phyloP scores from a whole-genome alignment of 2,113 vertebrate genomes.

The Oreochromis spilurus region DNA sequence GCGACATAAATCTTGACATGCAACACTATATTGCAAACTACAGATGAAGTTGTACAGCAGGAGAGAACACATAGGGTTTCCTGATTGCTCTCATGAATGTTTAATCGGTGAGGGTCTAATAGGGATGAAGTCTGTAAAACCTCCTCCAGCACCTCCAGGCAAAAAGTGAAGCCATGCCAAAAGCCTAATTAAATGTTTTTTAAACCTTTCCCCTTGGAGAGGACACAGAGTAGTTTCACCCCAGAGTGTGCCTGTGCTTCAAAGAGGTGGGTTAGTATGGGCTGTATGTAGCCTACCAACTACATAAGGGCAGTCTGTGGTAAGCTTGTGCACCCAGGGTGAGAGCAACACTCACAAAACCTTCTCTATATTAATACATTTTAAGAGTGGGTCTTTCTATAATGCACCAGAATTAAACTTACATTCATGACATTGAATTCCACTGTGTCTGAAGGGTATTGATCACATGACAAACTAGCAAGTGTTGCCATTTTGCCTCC shows the following conservation, averaged over 20 bases:
- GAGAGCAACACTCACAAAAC: not conserved
- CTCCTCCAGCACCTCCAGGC: constrained; percentile 65
- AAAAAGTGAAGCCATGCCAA: constrained; percentile 66
- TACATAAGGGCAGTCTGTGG: not conserved
- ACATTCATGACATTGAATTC: not conserved
- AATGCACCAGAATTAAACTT: not conserved
- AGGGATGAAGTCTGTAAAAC: constrained; percentile 63
- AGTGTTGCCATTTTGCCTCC: not conserved
- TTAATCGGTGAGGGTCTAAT: constrained; percentile 58
- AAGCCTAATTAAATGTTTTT: constrained; percentile 73
- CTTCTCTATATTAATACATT: not conserved
- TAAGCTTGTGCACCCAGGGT: not conserved
- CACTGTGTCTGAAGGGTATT: not conserved
- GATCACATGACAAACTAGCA: not conserved
- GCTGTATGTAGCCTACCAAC: not conserved
- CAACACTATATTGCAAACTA: not conserved
- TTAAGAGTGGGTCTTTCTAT: not conserved
- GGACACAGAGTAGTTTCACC: constrained; percentile 43
- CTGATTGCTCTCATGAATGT: constrained; percentile 66
- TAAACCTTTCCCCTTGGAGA: constrained; percentile 68
- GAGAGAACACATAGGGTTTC: constrained; percentile 38
- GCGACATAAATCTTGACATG: not conserved
- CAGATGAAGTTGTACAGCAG: constrained; percentile 44
- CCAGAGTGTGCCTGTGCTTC: constrained; percentile 16
- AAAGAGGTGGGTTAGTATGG: constrained; percentile 26